These are phyloP conservation scores for Apoda limacodes DNA, from an alignment of 2,888 invertebrate genomes.

Conservation along the genomic window DNA sequence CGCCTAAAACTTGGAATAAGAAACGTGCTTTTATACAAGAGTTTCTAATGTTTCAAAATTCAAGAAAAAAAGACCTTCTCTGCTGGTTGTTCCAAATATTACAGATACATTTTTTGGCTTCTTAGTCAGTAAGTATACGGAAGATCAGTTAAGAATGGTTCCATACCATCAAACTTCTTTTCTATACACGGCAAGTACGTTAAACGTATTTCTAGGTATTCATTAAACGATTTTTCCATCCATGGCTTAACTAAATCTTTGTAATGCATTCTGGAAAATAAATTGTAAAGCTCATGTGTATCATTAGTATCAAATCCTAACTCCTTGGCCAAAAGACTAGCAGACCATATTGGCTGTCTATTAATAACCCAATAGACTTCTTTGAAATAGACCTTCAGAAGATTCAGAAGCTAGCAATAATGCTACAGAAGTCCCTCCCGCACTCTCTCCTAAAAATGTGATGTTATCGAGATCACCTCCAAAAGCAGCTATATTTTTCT, in stretches of 20 bases:
- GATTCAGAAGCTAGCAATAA: conserved; percentile 38
- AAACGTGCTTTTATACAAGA: too few relatives aligned
- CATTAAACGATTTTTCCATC: conserved; percentile 35
- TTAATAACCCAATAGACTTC: conserved; percentile 53
- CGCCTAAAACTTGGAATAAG: too few relatives aligned
- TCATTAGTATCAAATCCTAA: conserved; percentile 39
- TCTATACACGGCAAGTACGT: conserved; percentile 52
- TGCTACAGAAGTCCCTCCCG: conserved; percentile 44
- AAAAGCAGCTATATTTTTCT: conserved; percentile 51
- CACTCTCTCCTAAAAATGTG: conserved; percentile 58
- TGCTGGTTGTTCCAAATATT: conserved; percentile 38
- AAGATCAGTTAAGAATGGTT: conserved; percentile 41
- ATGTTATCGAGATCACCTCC: conserved; percentile 55
- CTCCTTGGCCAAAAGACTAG: conserved; percentile 42
- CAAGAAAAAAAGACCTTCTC: conserved; percentile 41
- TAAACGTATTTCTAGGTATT: conserved; percentile 48
- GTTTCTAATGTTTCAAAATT: conserved; percentile 27
- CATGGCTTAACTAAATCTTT: conserved; percentile 32
- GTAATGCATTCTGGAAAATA: conserved; percentile 35
- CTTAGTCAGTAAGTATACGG: conserved; percentile 39
- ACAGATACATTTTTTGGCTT: conserved; percentile 29
- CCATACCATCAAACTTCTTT: conserved; percentile 35
- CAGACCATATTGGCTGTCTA: conserved; percentile 42
- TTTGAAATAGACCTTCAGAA: conserved; percentile 43
- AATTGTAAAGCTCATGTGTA: conserved; percentile 40